Evolutionary conservation across 2,888 invertebrate species (phyloP), one percentile per base, ranked within the genome.

Genomic region (Leptinotarsa tumamoca): DNA sequence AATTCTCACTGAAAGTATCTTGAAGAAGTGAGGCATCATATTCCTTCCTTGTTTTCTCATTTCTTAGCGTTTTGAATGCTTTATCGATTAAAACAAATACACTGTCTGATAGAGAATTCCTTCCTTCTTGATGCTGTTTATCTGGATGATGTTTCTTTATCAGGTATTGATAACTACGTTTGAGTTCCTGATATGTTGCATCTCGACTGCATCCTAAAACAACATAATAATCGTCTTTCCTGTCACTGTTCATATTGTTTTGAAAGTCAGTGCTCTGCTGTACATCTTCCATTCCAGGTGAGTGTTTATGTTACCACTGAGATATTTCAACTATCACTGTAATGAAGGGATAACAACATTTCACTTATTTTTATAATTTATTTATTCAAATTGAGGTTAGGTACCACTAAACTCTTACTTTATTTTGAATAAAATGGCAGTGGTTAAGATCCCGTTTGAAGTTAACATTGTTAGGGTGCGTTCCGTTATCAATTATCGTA

Each of bases 11-110:
- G 73, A 93, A 90, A 85, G 91, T 91, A 49, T 89, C 88, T 85
- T 93, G 92, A 72, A 90, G 88, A 73, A 92, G 88, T 82, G 89
- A 87, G 4, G 92, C 91, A 86, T 95, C 93, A 84, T 95, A 95
- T 81, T 91, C 90, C 85, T 90, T 92, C 72, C 93, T 90, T 68
- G 87, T 89, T 63, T 89, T 85, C 52, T 91, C 89, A 86, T 94
- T 90, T 83, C 92, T 90, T 61, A 95, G 87, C 72, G 91, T 89
- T 81, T 92, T 91, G 94, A 94, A 95, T n/a, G 95, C 95, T 84
- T 92, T 90, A 84, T 93, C 92, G 78, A 95, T 90, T 68, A 86
- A 85, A 74, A 90, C 86, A 86, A 92, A 92, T 78, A 87, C 81
- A 61, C 87, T 84, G 68, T 72, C 67, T 33, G 76, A 73, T 4